Conservation (phyloP, 2,797 vertebrate species). For the Mareca strepera region DNA sequence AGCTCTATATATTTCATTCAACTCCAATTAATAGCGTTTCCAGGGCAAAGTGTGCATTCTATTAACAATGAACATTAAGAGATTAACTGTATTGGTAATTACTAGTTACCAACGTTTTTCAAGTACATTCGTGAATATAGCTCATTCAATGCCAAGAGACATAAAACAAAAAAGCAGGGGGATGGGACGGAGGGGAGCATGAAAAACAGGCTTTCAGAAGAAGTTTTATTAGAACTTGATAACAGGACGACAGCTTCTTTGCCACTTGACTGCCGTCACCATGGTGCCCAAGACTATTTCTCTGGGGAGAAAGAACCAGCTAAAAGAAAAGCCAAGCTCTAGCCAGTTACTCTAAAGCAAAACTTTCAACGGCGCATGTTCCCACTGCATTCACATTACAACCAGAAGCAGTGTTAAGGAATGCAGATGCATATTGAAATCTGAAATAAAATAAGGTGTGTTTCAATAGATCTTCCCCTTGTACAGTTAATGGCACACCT, state of each 20-base stretch:
- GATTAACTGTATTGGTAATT: not conserved
- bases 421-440: not conserved
- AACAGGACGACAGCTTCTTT: conserved; percentile 18
- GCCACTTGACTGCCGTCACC: not conserved
- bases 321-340: not conserved
- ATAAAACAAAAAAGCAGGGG: not conserved
- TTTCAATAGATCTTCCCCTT: not conserved
- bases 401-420: not conserved
- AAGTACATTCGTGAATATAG: not conserved
- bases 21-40: not conserved
- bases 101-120: not conserved
- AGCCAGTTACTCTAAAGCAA: not conserved
- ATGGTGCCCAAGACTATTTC: not conserved
- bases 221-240: not conserved
- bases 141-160: not conserved
- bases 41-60: not conserved
- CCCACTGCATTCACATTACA: not conserved
- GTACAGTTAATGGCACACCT: not conserved
- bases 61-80: not conserved
- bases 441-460: not conserved
- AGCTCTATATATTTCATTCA: not conserved
- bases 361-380: not conserved
- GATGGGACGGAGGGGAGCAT: not conserved
- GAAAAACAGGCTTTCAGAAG: not conserved
- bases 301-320: not conserved